Evolutionary conservation across 2,888 invertebrate genomes (phyloP).

Genomic region (Drosophila stalkeri): DNA sequence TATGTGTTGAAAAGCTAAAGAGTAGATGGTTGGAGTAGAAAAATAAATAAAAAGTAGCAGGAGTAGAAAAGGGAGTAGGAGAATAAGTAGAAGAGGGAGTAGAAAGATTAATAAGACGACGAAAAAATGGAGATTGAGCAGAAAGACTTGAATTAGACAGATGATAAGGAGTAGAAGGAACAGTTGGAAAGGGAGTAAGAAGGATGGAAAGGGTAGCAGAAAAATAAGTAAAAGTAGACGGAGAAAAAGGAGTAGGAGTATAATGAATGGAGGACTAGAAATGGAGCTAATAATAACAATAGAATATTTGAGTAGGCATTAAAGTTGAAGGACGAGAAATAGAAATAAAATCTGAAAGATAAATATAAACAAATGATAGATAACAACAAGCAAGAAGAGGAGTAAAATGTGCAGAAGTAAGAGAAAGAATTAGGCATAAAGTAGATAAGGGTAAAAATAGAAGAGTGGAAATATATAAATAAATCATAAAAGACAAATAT

Average conservation of each 20-base stretch:
- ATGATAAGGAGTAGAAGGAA: background rate
- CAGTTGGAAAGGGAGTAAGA: background rate
- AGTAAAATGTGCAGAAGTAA: background rate
- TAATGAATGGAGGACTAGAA: background rate
- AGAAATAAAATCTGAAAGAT: too few relatives aligned
- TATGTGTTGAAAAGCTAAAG: background rate
- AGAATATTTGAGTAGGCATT: background rate
- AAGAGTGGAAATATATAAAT: too few relatives aligned
- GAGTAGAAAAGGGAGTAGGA: background rate
- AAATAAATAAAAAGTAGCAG: background rate
- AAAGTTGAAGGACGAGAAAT: background rate
- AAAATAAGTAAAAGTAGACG: background rate
- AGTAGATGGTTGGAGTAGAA: background rate
- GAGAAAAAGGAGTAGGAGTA: background rate
- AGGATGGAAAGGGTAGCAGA: background rate
- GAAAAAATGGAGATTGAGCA: too few relatives aligned
- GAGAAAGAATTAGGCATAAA: background rate
- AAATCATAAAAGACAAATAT: too few relatives aligned
- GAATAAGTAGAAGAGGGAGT: background rate
- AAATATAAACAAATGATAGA: too few relatives aligned
- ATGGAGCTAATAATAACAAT: background rate
- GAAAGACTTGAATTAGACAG: background rate
- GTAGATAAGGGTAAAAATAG: too few relatives aligned
- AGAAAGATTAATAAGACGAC: background rate
- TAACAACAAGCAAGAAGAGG: background rate